Evolutionary conservation across 1,140 invertebrate genomes (phyloP).

Genomic region (Lerema accius): DNA sequence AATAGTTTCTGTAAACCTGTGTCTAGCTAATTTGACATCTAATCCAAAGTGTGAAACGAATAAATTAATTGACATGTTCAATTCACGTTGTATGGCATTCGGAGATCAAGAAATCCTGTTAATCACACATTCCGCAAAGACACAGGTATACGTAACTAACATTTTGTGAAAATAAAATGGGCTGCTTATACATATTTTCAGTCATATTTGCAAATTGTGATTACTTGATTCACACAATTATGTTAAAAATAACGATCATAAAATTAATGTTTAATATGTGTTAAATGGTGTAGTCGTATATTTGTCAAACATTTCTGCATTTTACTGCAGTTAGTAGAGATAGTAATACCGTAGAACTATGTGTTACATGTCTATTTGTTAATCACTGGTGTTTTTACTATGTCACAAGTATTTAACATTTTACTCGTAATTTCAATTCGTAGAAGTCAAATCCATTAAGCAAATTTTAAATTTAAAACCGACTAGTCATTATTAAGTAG

Average conservation of each 20-base stretch:
- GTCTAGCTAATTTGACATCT: neutral
- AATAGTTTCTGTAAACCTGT: neutral
- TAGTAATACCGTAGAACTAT: neutral
- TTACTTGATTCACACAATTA: neutral
- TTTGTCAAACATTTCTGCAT: constrained; percentile 1
- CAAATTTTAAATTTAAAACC: neutral
- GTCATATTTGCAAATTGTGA: too few relatives aligned
- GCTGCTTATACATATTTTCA: too few relatives aligned
- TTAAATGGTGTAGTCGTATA: constrained; percentile 10
- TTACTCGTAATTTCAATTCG: constrained; percentile 1
- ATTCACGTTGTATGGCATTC: too few relatives aligned
- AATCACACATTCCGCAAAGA: too few relatives aligned
- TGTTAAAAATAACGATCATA: neutral
- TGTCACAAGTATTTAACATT: constrained; percentile 1
- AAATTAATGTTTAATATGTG: neutral
- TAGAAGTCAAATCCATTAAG: neutral
- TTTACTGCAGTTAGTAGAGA: constrained; percentile 4
- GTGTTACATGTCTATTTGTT: constrained; percentile 12
- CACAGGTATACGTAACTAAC: too few relatives aligned
- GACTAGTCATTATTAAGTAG: neutral
- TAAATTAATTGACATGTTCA: too few relatives aligned
- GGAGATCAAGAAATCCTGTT: too few relatives aligned
- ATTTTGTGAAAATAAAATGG: too few relatives aligned
- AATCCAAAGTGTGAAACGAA: too few relatives aligned
- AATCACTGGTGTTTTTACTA: constrained; percentile 11